These are phyloP conservation scores for Hiodon alosoides DNA, from an alignment of 2,113 vertebrate species.

Conservation along the genomic window DNA sequence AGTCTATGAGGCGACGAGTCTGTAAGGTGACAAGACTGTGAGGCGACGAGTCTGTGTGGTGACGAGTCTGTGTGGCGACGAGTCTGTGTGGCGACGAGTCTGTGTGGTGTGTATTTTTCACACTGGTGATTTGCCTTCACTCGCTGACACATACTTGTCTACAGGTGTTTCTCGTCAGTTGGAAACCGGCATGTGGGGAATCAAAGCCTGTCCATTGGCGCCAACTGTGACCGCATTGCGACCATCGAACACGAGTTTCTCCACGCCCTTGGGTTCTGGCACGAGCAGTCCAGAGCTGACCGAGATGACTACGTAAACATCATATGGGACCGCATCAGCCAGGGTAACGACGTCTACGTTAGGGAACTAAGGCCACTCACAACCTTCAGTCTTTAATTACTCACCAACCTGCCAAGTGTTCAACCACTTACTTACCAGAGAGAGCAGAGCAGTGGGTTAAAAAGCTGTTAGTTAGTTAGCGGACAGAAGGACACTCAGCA, in stretches of 20 bases:
- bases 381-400: background rate
- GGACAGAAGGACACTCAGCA: too few relatives aligned
- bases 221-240: slow-evolving; percentile 72
- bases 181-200: slow-evolving; percentile 50
- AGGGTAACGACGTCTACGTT: slow-evolving; percentile 60
- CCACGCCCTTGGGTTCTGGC: slow-evolving; percentile 87
- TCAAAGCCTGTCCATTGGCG: slow-evolving; percentile 75
- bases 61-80: too few relatives aligned
- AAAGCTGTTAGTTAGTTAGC: too few relatives aligned
- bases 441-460: background rate
- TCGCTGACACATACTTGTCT: too few relatives aligned
- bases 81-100: too few relatives aligned
- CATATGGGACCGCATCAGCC: slow-evolving; percentile 70
- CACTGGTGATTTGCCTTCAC: background rate
- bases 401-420: background rate
- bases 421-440: background rate
- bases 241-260: slow-evolving; percentile 84
- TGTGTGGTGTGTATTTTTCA: background rate
- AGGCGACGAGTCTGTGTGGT: too few relatives aligned
- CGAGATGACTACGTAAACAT: slow-evolving; percentile 81
- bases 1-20: too few relatives aligned
- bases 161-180: slow-evolving; percentile 70
- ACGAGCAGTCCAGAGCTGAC: slow-evolving; percentile 84
- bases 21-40: too few relatives aligned
- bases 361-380: background rate